A percentile compares a stretch with the other conserved stretches of the same genome.
phyloP scores from a whole-genome alignment of 2,113 vertebrate species.

The Scatophagus argus region DNA sequence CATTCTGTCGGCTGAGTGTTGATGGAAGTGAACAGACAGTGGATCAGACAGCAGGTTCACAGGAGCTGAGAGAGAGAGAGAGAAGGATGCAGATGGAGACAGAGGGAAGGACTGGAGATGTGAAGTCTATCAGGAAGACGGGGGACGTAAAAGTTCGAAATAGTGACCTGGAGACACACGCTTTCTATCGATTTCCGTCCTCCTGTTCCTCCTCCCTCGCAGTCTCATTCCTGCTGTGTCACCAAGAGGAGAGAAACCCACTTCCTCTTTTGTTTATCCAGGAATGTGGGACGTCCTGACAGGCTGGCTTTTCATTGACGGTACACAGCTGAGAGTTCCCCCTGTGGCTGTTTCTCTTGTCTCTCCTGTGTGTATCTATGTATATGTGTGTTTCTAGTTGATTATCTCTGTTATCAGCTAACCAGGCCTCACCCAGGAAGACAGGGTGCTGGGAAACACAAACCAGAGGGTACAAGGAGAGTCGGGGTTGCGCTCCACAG shows the following conservation, averaged over 20 bases:
- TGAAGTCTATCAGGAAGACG: constrained; percentile 24
- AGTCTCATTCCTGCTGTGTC: constrained; percentile 41
- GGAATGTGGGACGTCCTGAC: constrained; percentile 81
- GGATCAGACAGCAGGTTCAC: constrained; percentile 62
- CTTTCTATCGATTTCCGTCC: not conserved
- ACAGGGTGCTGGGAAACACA: constrained; percentile 31
- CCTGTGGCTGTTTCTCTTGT: constrained; percentile 52
- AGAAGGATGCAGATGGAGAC: constrained; percentile 14
- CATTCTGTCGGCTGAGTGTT: constrained; percentile 71
- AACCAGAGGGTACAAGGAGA: constrained; percentile 29
- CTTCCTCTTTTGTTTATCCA: constrained; percentile 76
- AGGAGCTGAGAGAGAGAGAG: constrained; percentile 5
- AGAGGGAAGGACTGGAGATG: constrained; percentile 5
- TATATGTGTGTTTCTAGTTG: constrained; percentile 11
- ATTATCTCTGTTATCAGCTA: constrained; percentile 67
- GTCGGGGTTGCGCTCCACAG: not conserved
- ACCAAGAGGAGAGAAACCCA: constrained; percentile 57
- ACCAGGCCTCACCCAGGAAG: constrained; percentile 37
- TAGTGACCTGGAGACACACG: not conserved
- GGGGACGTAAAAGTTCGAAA: constrained; percentile 33
- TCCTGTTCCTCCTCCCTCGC: constrained; percentile 26
- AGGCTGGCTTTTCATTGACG: constrained; percentile 71
- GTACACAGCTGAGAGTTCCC: constrained; percentile 70
- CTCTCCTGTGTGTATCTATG: constrained; percentile 10
- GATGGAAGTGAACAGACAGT: constrained; percentile 53